These are phyloP conservation scores for Agrochola litura DNA, from an alignment of 2,888 invertebrate species.

Conservation along the genomic window DNA sequence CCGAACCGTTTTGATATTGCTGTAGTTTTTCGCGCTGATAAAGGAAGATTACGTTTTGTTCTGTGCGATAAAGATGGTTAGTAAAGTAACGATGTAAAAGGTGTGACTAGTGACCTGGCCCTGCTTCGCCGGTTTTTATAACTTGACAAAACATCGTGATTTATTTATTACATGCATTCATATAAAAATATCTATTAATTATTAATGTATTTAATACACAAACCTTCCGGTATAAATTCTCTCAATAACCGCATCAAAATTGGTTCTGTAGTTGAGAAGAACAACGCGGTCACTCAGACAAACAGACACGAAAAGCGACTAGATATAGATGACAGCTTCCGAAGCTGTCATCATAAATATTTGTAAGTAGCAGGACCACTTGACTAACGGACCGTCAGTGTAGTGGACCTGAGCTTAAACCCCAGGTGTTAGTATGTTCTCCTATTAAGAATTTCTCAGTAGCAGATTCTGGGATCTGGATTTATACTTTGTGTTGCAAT, in stretches of 20 bases:
- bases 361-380: background rate
- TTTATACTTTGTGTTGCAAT: background rate
- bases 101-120: background rate
- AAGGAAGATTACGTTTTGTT: slow-evolving; percentile 1
- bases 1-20: slow-evolving; percentile 10
- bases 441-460: background rate
- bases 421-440: too few relatives aligned
- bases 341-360: background rate
- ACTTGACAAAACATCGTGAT: background rate
- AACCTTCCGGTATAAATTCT: background rate
- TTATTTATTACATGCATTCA: background rate
- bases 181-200: background rate
- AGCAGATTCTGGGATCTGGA: background rate
- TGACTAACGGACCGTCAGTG: background rate
- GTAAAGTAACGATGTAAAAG: background rate
- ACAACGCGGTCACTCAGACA: background rate
- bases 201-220: background rate
- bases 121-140: too few relatives aligned
- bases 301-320: too few relatives aligned
- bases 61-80: background rate
- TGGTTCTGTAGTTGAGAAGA: background rate
- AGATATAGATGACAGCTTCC: background rate
- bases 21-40: slow-evolving; percentile 49
- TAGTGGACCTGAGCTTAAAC: background rate
- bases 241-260: background rate